Conservation (phyloP, 2,888 invertebrate genomes). For the Amphipoea lucens region DNA sequence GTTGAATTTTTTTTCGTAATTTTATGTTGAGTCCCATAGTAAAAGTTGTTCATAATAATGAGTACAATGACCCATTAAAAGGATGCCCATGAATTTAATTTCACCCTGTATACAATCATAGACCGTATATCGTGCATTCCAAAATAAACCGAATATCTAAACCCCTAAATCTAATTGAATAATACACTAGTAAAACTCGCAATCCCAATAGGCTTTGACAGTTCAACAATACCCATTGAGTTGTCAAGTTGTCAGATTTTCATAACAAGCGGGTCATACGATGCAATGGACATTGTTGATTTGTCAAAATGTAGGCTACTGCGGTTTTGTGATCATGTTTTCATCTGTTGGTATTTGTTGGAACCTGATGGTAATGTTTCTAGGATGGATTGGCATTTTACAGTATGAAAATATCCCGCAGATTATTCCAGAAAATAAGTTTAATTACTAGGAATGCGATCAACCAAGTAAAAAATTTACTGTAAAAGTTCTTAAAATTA, state of each 20-base stretch:
- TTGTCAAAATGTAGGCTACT: conserved; percentile 2
- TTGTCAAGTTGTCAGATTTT: conserved; percentile 4
- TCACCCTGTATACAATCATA: background rate
- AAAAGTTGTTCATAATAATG: too few relatives aligned
- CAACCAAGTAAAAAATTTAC: background rate
- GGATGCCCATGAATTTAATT: too few relatives aligned
- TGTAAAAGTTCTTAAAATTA: too few relatives aligned
- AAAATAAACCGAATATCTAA: background rate
- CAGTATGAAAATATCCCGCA: background rate
- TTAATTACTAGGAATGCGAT: background rate
- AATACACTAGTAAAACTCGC: background rate
- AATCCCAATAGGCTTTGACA: background rate
- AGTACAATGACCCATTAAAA: too few relatives aligned
- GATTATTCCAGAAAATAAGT: background rate
- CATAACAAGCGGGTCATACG: conserved; percentile 8
- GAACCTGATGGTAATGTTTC: background rate
- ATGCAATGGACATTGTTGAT: conserved; percentile 9
- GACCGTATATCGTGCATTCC: too few relatives aligned
- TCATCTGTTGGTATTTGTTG: background rate
- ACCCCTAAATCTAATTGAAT: background rate
- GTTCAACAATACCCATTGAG: background rate
- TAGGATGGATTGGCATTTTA: background rate
- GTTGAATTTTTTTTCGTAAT: too few relatives aligned
- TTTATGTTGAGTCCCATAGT: too few relatives aligned
- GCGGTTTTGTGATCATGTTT: background rate